These are phyloP conservation scores for Drosophila kohkoa DNA, from an alignment of 1,140 invertebrate species.

Conservation along the genomic window DNA sequence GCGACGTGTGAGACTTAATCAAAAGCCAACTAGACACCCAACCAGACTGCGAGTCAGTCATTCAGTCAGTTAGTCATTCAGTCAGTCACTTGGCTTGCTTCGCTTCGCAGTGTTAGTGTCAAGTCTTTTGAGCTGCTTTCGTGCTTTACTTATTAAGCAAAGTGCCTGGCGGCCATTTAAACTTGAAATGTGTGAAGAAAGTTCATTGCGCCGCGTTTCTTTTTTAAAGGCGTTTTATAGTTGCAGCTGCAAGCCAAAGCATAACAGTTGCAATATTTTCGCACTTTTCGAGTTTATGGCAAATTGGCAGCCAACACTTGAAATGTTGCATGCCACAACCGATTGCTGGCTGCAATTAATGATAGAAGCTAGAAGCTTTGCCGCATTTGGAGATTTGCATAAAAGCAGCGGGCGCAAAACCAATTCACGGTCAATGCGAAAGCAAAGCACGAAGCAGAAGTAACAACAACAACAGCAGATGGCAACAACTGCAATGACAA, in stretches of 20 bases:
- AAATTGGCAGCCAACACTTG: not conserved
- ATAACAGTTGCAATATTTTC: slow-evolving; percentile 1
- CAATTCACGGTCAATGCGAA: slow-evolving; percentile 79
- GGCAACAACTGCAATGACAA: slow-evolving; percentile 21
- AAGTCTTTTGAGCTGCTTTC: slow-evolving; percentile 34
- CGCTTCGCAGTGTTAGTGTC: slow-evolving; percentile 44
- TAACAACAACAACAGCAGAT: slow-evolving; percentile 10
- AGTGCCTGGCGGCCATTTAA: slow-evolving; percentile 72
- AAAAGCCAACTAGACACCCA: slow-evolving; percentile 67
- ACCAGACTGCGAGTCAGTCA: slow-evolving; percentile 1
- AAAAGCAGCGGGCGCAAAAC: slow-evolving; percentile 36
- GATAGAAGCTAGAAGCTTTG: slow-evolving; percentile 5
- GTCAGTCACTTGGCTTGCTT: slow-evolving; percentile 24
- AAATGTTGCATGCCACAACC: slow-evolving; percentile 35
- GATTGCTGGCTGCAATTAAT: slow-evolving; percentile 60
- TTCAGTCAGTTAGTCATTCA: not conserved
- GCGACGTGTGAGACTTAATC: slow-evolving; percentile 70
- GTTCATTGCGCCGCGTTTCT: slow-evolving; percentile 65
- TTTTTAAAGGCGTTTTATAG: slow-evolving; percentile 20
- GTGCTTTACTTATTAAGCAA: slow-evolving; percentile 68
- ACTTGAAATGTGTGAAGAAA: slow-evolving; percentile 69
- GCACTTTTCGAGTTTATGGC: slow-evolving; percentile 22
- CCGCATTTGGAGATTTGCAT: slow-evolving; percentile 56
- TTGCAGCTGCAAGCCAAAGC: not conserved
- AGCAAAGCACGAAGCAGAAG: slow-evolving; percentile 41